Base-by-base conservation (phyloP, 2,797 vertebrate species). In the Coendou prehensilis region DNA sequence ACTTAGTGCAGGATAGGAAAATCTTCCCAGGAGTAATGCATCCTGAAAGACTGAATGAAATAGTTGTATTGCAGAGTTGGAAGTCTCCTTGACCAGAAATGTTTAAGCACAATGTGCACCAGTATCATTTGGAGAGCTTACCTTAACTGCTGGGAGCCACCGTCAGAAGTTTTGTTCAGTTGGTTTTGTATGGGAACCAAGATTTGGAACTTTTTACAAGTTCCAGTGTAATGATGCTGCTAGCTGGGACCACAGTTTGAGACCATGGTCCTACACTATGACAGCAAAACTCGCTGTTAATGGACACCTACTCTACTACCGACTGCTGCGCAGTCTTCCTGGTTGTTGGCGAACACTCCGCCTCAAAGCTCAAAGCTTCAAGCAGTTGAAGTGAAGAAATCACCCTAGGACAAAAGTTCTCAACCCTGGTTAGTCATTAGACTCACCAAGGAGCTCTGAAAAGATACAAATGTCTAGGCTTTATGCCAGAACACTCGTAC, bases 41-140 rank as follows among this genome's bases (percentile, higher is more conserved):
- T 10, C 81, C 87, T 93, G 37, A 11, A 79, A 75, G 92, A 87
- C 85, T 67, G 91, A 90, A 69, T 22, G 56, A 92, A 89, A 73
- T 22, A 57, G 76, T 8, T 69, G 28, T 83, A 22, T 41, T 63
- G 23, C 17, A 84, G n/a, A 20, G 26, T 85, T 92, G 0, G 94
- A 84, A 75, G 30, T 76, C 22, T 45, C 30, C 17, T 84, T 92
- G 52, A n/a, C 17, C 15, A 76, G 56, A 87, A 80, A 64, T 41
- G 26, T 56, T 88, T 85, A 45, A 15, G 57, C 37, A 87, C 84
- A 57, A 23, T 52, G 73, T 41, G 13, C 37, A 83, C 3, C 45
- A 54, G 78, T 90, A 87, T 93, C 37, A 63, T n/a, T 18, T 88
- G 22, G 41, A 91, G 50, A 10, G 9, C 9, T 94, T 64, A 67